These are phyloP conservation scores for Caenorhabditis inopinata DNA, from an alignment of 1,140 invertebrate species.

Conservation along the genomic window DNA sequence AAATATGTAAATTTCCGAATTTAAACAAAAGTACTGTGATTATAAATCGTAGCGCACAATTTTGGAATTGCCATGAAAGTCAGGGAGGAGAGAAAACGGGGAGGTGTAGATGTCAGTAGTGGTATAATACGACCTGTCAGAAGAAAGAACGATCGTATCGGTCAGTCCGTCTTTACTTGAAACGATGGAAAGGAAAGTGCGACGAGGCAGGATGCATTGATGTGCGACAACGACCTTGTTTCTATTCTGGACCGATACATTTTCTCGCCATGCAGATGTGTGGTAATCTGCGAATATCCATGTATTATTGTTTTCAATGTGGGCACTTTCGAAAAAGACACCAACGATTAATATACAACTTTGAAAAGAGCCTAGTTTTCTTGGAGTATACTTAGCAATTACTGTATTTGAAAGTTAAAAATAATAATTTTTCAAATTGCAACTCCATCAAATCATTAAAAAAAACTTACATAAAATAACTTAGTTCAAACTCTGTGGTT, in stretches of 20 bases:
- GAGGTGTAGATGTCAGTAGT: not conserved
- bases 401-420: not conserved
- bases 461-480: no score
- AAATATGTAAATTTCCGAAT: not conserved
- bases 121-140: not conserved
- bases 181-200: not conserved
- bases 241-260: conserved; percentile 14
- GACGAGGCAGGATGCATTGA: not conserved
- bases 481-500: no score
- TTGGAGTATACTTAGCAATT: no score
- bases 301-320: not conserved
- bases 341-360: no score
- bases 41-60: not conserved
- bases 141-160: conserved; percentile 27
- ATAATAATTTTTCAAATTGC: not conserved
- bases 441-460: no score
- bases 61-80: not conserved
- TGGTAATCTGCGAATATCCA: conserved; percentile 5
- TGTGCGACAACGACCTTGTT: conserved; percentile 31
- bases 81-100: no score
- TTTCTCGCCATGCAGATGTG: not conserved
- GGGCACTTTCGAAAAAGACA: not conserved
- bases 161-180: not conserved
- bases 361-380: no score
- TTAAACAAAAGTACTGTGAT: not conserved